phyloP scores from a whole-genome alignment of 1,140 invertebrate genomes.

The Cataglyphis hispanica region DNA sequence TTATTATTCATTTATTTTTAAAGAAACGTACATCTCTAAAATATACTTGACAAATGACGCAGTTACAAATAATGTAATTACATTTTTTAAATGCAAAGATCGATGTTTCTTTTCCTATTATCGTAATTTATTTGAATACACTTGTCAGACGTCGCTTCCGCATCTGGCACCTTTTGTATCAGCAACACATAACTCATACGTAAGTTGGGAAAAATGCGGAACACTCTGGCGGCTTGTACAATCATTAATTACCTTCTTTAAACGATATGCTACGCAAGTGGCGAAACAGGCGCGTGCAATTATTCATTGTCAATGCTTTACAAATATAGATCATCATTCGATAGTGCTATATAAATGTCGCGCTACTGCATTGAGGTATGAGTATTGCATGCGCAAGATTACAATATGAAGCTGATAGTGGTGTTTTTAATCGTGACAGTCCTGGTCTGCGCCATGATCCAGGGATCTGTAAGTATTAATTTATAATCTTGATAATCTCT shows the following conservation, averaged over 20 bases:
- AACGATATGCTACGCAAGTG: conserved; percentile 4
- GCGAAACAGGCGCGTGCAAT: conserved; percentile 41
- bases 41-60: background rate
- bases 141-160: background rate
- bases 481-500: background rate
- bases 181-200: background rate
- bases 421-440: conserved; percentile 67
- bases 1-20: too few species aligned
- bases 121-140: background rate
- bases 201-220: background rate
- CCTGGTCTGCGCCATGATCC: conserved; percentile 65
- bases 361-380: background rate
- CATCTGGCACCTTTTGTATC: background rate
- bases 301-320: conserved; percentile 51
- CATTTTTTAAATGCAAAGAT: background rate
- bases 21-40: background rate
- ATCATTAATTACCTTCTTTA: conserved; percentile 46
- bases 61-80: too few species aligned
- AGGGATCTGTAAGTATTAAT: conserved; percentile 43
- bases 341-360: conserved; percentile 59
- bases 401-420: conserved; percentile 49
- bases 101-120: background rate
- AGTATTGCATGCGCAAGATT: background rate
- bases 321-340: conserved; percentile 25
- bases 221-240: background rate